Percentiles rank a stretch among this genome's conserved stretches.
Evolutionary conservation across 2,888 invertebrate species (phyloP).

Genomic region (Zaprionus lineosus): DNA sequence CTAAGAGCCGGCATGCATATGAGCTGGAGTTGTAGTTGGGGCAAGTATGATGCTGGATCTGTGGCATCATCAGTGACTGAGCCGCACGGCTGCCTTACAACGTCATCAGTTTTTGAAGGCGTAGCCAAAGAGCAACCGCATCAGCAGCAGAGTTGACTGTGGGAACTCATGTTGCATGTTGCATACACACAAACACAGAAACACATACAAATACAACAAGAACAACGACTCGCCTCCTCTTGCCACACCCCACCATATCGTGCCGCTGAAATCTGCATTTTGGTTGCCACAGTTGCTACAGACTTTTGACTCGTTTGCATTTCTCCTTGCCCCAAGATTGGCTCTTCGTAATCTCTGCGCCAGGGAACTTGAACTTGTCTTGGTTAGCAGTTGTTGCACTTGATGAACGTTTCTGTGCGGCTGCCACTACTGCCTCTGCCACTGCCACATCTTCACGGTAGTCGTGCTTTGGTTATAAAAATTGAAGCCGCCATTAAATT

Average conservation of each 20-base stretch:
- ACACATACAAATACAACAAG: too few relatives aligned
- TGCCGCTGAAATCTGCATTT: conserved; percentile 77
- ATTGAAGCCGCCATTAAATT: conserved; percentile 78
- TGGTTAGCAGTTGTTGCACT: conserved; percentile 22
- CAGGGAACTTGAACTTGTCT: conserved; percentile 54
- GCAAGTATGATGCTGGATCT: conserved; percentile 9
- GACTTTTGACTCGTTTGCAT: conserved; percentile 68
- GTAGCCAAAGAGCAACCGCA: conserved; percentile 76
- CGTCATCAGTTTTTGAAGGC: conserved; percentile 77
- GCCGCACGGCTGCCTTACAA: conserved; percentile 62
- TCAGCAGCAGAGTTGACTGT: conserved; percentile 56
- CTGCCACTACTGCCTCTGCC: conserved; percentile 3
- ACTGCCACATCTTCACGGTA: conserved; percentile 54
- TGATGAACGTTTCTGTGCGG: conserved; percentile 38
- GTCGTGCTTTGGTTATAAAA: conserved; percentile 78
- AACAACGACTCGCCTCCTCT: too few relatives aligned
- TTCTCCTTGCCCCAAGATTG: conserved; percentile 59
- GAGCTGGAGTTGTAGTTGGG: conserved; percentile 28
- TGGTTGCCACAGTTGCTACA: conserved; percentile 27
- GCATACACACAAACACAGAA: conserved; percentile 58
- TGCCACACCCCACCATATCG: conserved; percentile 53
- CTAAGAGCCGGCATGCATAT: conserved; percentile 51
- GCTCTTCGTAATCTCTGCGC: conserved; percentile 62
- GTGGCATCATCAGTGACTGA: conserved; percentile 49
- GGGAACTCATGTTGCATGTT: conserved; percentile 76